Conservation (phyloP, 2,888 invertebrate genomes). For the Rhamnusium bicolor region DNA sequence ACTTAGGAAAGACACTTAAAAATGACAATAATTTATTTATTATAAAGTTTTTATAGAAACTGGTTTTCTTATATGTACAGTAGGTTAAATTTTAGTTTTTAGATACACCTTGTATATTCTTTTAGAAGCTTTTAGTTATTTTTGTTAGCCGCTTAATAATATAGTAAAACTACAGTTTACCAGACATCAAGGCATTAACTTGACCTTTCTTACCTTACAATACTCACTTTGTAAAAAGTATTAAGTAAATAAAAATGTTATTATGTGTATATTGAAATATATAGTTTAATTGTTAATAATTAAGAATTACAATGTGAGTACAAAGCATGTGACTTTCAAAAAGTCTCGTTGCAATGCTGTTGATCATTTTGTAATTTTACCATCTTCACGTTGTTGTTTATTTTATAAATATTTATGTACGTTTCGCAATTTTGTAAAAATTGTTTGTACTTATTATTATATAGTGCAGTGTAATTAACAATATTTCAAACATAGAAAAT, state of each 20-base stretch:
- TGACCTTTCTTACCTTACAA: constrained; percentile 67
- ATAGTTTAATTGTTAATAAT: constrained; percentile 44
- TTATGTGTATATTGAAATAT: constrained; percentile 53
- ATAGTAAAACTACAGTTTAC: constrained; percentile 68
- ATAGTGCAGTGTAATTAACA: constrained; percentile 20
- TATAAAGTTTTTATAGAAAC: constrained; percentile 23
- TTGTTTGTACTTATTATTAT: constrained; percentile 34
- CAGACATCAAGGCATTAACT: constrained; percentile 68
- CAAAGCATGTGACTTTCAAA: constrained; percentile 53
- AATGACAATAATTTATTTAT: constrained; percentile 49
- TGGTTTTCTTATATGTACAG: constrained; percentile 23
- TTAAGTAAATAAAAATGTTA: constrained; percentile 56
- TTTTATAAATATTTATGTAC: constrained; percentile 66
- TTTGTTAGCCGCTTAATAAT: constrained; percentile 45
- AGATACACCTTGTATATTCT: constrained; percentile 46
- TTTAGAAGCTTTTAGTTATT: constrained; percentile 42
- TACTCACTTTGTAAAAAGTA: constrained; percentile 67
- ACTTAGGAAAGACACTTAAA: constrained; percentile 41
- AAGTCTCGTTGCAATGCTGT: constrained; percentile 48
- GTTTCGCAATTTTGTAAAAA: constrained; percentile 49
- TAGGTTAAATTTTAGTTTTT: constrained; percentile 34
- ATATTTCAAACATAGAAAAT: constrained; percentile 14
- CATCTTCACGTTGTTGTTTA: constrained; percentile 66
- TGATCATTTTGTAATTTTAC: constrained; percentile 62
- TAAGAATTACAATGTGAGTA: constrained; percentile 62